Evolutionary conservation across 1,140 invertebrate species (phyloP).

Genomic region (Acromyrmex heyeri): DNA sequence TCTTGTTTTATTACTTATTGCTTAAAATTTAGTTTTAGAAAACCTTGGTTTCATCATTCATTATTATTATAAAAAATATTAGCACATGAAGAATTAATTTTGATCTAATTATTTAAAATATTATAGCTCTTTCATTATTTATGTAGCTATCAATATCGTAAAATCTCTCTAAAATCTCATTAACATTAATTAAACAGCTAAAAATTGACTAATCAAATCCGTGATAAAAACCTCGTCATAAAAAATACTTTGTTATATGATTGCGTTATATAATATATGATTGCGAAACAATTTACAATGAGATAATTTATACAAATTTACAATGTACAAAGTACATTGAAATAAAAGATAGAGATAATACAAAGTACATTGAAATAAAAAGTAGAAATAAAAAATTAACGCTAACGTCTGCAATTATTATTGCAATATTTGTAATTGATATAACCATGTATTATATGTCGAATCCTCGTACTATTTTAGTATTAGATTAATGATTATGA

Average conservation of each 20-base stretch:
- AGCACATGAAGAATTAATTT: background rate
- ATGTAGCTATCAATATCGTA: background rate
- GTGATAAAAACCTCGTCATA: background rate
- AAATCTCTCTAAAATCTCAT: background rate
- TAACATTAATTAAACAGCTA: background rate
- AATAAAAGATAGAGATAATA: slow-evolving; percentile 6
- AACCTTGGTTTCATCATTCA: background rate
- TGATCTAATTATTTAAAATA: background rate
- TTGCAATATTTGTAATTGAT: background rate
- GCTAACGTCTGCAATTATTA: background rate
- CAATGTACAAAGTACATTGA: background rate
- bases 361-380: background rate
- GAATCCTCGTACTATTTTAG: background rate
- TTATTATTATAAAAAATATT: background rate
- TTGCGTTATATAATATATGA: background rate
- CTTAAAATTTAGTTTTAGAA: slow-evolving; percentile 5
- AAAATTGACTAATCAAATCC: background rate
- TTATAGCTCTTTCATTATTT: slow-evolving; percentile 8
- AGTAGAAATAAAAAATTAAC: background rate
- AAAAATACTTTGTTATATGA: background rate
- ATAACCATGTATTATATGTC: background rate
- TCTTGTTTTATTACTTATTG: background rate
- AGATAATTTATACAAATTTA: too few relatives aligned
- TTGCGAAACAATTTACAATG: background rate
- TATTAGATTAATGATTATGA: background rate